Conservation (phyloP, 2,113 vertebrate genomes). For the Cebus imitator region DNA sequence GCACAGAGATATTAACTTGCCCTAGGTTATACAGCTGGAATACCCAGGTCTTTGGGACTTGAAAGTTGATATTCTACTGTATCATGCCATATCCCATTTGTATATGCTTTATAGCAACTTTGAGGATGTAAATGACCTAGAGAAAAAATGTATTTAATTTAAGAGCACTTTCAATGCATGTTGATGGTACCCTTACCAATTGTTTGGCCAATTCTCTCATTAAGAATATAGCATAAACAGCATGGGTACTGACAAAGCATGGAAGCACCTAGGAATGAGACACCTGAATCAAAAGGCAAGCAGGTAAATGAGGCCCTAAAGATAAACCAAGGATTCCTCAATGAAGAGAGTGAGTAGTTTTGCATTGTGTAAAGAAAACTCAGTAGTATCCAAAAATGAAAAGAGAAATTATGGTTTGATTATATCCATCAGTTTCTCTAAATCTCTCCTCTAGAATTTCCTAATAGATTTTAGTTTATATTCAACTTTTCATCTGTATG, state of each 20-base stretch:
- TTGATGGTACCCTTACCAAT: not conserved
- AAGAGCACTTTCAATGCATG: not conserved
- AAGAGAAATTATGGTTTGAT: not conserved
- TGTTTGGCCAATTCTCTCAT: not conserved
- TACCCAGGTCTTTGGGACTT: not conserved
- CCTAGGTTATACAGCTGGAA: too few relatives aligned
- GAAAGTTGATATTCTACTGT: not conserved
- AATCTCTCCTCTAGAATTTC: not conserved
- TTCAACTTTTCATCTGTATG: not conserved
- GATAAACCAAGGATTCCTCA: not conserved
- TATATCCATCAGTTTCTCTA: not conserved
- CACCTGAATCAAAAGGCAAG: too few relatives aligned
- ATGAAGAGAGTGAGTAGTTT: not conserved
- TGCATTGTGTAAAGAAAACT: not conserved
- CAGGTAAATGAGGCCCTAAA: not conserved
- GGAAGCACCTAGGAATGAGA: not conserved
- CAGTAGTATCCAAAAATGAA: not conserved
- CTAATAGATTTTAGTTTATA: not conserved
- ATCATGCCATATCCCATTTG: not conserved
- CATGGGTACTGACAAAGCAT: not conserved
- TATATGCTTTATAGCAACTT: not conserved
- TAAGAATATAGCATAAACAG: not conserved
- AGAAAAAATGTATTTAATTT: not conserved
- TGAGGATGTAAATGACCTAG: not conserved
- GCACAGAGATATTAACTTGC: not conserved